phyloP scores from a whole-genome alignment of 2,113 vertebrate species.

The Puma concolor region DNA sequence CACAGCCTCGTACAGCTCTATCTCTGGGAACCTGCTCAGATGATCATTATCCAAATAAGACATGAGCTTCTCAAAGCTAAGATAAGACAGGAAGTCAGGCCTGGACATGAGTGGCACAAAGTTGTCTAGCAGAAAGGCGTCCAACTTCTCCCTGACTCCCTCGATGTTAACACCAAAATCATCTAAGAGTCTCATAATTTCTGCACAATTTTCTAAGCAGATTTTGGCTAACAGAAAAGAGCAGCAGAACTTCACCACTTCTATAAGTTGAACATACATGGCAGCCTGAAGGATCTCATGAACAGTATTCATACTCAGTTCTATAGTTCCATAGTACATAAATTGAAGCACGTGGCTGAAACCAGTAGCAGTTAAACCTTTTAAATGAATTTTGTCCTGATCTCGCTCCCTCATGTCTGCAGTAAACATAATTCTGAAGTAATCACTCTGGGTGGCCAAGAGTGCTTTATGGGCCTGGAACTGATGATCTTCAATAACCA shows the following conservation, averaged over 20 bases:
- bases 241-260: slow-evolving; percentile 99
- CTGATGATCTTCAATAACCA: slow-evolving; percentile 98
- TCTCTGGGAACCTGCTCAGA: slow-evolving; percentile 97
- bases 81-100: slow-evolving; percentile 97
- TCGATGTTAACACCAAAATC: slow-evolving; percentile 99
- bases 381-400: slow-evolving; percentile 99
- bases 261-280: slow-evolving; percentile 99
- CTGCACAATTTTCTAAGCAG: slow-evolving; percentile 99
- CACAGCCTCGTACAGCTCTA: slow-evolving; percentile 98
- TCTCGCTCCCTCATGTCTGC: slow-evolving; percentile 99
- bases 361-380: slow-evolving; percentile 97
- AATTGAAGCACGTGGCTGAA: slow-evolving; percentile 98
- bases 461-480: slow-evolving; percentile 99
- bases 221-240: slow-evolving; percentile 99
- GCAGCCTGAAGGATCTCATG: slow-evolving; percentile 99
- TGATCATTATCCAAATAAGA: slow-evolving; percentile 96
- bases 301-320: slow-evolving; percentile 98
- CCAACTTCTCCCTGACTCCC: slow-evolving; percentile 97
- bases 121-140: slow-evolving; percentile 97
- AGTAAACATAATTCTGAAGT: slow-evolving; percentile 99
- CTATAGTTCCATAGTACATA: slow-evolving; percentile 99
- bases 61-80: slow-evolving; percentile 98
- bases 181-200: slow-evolving; percentile 99
- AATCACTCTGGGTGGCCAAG: slow-evolving; percentile 99
- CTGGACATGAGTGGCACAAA: slow-evolving; percentile 99